Percentiles rank a stretch among this genome's conserved stretches.
Evolutionary conservation across 2,113 vertebrate species (phyloP).

Genomic region (Stictonetta naevosa): DNA sequence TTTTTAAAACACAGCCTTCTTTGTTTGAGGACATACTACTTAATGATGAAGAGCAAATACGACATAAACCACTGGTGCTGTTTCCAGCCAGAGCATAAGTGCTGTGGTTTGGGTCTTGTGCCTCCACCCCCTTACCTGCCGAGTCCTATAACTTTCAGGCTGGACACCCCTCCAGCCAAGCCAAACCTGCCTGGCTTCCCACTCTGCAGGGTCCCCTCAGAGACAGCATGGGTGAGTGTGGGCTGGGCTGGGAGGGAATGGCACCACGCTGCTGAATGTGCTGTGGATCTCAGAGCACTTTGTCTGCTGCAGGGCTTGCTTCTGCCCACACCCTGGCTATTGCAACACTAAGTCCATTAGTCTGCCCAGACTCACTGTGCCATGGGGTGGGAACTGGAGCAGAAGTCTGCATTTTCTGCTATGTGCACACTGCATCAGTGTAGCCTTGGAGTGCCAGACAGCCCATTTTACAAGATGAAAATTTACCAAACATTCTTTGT

Average conservation of each 20-base stretch:
- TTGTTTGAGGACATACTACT: neutral
- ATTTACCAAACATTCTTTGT: neutral
- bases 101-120: neutral
- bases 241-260: neutral
- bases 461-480: neutral
- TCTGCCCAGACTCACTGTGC: neutral
- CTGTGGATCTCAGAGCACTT: neutral
- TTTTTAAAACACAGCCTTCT: neutral
- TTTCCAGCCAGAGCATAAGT: slow-evolving; percentile 1
- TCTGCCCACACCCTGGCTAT: neutral
- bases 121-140: slow-evolving; percentile 43
- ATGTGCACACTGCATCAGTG: neutral
- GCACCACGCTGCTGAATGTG: fast-evolving
- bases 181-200: neutral
- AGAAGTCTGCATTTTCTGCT: neutral
- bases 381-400: neutral
- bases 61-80: neutral
- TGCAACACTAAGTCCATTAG: fast-evolving
- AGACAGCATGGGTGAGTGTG: slow-evolving; percentile 48
- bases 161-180: neutral
- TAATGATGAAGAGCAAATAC: slow-evolving; percentile 43
- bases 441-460: neutral
- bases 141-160: slow-evolving; percentile 50
- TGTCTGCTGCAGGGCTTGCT: neutral
- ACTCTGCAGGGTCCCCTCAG: neutral